phyloP scores from a whole-genome alignment of 2,113 vertebrate species.

The Erythrocercus mccallii region DNA sequence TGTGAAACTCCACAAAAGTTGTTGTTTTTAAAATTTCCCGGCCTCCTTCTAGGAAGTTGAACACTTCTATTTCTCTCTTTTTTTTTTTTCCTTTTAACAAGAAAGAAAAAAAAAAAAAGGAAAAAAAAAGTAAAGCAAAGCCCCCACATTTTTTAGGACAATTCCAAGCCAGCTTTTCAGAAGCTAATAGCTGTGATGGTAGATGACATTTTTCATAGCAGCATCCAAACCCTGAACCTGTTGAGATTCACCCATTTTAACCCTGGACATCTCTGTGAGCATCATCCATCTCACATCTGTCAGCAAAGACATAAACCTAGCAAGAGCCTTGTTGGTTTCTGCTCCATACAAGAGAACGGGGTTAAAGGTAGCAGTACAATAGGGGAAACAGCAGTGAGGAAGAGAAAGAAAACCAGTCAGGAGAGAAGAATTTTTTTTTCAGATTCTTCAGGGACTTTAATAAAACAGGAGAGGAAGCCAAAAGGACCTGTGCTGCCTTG shows the following conservation, averaged over 20 bases:
- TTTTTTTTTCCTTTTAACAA: neutral
- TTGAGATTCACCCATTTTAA: conserved; percentile 56
- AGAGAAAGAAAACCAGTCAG: neutral
- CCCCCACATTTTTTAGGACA: neutral
- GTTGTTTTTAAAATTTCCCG: neutral
- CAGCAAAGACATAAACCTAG: neutral
- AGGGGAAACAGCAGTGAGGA: neutral
- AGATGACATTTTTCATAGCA: neutral
- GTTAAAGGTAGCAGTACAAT: neutral
- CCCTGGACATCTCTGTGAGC: conserved; percentile 19
- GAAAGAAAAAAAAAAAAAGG: no score
- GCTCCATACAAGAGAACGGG: conserved; percentile 59
- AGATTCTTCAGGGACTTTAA: neutral
- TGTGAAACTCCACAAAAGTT: neutral
- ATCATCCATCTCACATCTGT: conserved; percentile 36
- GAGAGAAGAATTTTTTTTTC: neutral
- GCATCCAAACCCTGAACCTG: conserved; percentile 15
- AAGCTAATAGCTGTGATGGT: neutral
- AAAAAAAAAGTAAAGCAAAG: neutral
- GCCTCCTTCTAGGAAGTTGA: neutral
- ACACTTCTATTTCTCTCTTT: neutral
- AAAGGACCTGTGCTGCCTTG: neutral
- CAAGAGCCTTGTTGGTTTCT: conserved; percentile 63
- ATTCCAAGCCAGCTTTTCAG: neutral
- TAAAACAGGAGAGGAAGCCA: neutral